A percentile compares a stretch with the other conserved stretches of the same genome.
phyloP scores from a whole-genome alignment of 92 coral and sea anemone species.

The Zoanthus solanderi region DNA sequence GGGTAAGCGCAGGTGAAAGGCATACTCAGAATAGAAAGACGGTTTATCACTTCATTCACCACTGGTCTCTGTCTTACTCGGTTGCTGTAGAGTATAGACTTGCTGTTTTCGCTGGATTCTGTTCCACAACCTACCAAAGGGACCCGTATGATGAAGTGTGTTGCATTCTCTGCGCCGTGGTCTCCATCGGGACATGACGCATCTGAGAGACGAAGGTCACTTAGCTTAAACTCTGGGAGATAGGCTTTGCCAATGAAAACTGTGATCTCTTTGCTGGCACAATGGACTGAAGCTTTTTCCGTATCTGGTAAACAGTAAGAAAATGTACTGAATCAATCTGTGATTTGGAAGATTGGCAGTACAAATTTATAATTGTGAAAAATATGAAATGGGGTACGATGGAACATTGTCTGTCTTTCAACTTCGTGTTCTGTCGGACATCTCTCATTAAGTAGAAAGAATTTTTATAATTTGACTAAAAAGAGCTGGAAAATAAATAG shows the following conservation, averaged over 20 bases:
- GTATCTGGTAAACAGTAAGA: background rate
- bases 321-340: background rate
- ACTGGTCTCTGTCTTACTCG: slow-evolving; percentile 39
- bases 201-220: slow-evolving; percentile 30
- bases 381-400: no score
- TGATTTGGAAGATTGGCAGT: no score
- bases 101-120: background rate
- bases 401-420: no score
- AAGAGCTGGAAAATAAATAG: no score
- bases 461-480: no score
- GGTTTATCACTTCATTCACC: slow-evolving; percentile 33
- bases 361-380: no score
- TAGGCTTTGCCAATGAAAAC: background rate
- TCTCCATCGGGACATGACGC: slow-evolving; percentile 19
- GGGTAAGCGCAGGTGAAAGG: slow-evolving; percentile 39
- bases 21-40: slow-evolving; percentile 11
- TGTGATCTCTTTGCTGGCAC: slow-evolving; percentile 23
- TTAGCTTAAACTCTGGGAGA: slow-evolving; percentile 6
- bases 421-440: no score
- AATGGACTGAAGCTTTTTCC: background rate
- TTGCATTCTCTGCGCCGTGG: background rate
- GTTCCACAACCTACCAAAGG: slow-evolving; percentile 42
- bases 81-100: slow-evolving; percentile 37
- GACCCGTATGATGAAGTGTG: slow-evolving; percentile 17
- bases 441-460: no score